Evolutionary conservation across 2,888 invertebrate genomes (phyloP).

Genomic region (Neuroscelio doddi): DNA sequence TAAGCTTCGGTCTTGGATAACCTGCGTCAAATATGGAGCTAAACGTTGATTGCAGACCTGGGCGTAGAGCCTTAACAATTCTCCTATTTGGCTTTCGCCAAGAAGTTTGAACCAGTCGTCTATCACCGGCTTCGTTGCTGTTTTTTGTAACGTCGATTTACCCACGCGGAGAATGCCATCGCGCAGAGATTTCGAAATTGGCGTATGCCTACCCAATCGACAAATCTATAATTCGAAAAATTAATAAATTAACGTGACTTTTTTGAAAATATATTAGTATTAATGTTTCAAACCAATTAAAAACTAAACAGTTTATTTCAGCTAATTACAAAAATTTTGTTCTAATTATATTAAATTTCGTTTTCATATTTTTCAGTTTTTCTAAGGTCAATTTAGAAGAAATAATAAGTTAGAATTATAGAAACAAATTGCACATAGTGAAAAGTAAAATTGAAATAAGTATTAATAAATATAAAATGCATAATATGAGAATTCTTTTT

Average conservation of each 20-base stretch:
- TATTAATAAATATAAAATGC: no score
- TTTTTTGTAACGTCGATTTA: conserved; percentile 76
- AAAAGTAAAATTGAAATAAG: no score
- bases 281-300: no score
- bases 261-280: neutral
- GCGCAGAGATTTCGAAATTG: conserved; percentile 86
- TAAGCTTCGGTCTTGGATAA: conserved; percentile 82
- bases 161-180: conserved; percentile 93
- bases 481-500: no score
- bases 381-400: no score
- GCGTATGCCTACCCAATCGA: conserved; percentile 93
- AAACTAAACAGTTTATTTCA: no score
- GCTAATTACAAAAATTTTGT: no score
- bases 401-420: no score
- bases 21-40: conserved; percentile 83
- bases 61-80: conserved; percentile 90
- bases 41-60: conserved; percentile 85
- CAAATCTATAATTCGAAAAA: conserved; percentile 81
- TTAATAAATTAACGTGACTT: neutral
- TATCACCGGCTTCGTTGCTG: conserved; percentile 77
- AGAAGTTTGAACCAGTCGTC: conserved; percentile 93
- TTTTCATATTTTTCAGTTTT: neutral
- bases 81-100: conserved; percentile 86
- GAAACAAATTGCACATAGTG: no score
- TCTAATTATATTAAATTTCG: neutral